These are phyloP conservation scores for Aphidius ervi DNA, from an alignment of 1,140 invertebrate genomes.

Conservation along the genomic window DNA sequence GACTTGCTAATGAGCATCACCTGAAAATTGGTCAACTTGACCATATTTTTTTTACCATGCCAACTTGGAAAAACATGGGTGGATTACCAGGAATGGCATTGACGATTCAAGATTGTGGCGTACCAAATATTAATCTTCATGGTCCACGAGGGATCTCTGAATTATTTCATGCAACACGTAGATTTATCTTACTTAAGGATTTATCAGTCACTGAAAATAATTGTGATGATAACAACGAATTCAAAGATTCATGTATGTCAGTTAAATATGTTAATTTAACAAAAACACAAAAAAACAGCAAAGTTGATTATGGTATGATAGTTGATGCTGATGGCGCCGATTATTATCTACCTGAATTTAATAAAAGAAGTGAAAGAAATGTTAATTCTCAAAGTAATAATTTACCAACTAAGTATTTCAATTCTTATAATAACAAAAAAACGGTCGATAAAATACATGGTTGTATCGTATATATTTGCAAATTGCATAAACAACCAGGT, in stretches of 20 bases:
- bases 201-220: constrained; percentile 59
- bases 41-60: constrained; percentile 83
- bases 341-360: constrained; percentile 58
- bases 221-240: constrained; percentile 52
- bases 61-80: constrained; percentile 77
- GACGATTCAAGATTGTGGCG: constrained; percentile 80
- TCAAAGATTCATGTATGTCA: constrained; percentile 66
- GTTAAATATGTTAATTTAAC: constrained; percentile 65
- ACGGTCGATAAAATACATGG: constrained; percentile 21
- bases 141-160: constrained; percentile 69
- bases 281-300: constrained; percentile 22
- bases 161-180: constrained; percentile 64
- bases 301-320: constrained; percentile 22
- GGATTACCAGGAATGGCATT: constrained; percentile 78
- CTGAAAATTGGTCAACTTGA: constrained; percentile 75
- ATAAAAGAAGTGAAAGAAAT: constrained; percentile 40
- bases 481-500: constrained; percentile 65
- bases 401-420: constrained; percentile 9
- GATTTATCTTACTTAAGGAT: constrained; percentile 70
- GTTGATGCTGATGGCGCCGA: constrained; percentile 54
- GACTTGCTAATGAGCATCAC: constrained; percentile 82
- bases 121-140: constrained; percentile 76
- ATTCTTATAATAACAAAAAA: constrained; percentile 15
- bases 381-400: constrained; percentile 9
- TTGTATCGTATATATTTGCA: constrained; percentile 53